These are phyloP conservation scores for Zosterops lateralis DNA, from an alignment of 2,113 vertebrate species.

Conservation along the genomic window DNA sequence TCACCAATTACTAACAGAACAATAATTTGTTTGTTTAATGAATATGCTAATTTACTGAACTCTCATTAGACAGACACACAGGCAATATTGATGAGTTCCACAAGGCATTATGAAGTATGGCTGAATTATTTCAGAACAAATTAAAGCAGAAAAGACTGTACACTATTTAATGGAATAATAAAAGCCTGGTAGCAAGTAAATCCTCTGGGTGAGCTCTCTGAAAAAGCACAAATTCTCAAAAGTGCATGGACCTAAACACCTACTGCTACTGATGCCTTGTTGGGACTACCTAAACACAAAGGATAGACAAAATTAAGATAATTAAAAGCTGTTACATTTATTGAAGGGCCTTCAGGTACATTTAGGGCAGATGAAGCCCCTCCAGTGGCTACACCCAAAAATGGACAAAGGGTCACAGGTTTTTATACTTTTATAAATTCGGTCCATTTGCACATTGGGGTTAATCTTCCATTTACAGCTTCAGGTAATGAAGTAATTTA, in stretches of 20 bases:
- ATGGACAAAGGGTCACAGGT: fast-evolving
- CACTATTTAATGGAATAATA: not conserved
- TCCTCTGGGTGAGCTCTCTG: not conserved
- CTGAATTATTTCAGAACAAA: conserved; percentile 23
- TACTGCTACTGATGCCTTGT: not conserved
- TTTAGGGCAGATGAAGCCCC: not conserved
- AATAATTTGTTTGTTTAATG: conserved; percentile 14
- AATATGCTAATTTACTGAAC: conserved; percentile 24
- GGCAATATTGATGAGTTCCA: conserved; percentile 5
- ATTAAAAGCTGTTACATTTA: not conserved
- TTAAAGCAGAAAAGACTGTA: not conserved
- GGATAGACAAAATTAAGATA: not conserved
- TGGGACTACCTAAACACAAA: not conserved
- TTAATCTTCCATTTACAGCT: not conserved
- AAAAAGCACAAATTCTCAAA: not conserved
- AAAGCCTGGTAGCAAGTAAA: not conserved
- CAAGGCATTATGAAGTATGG: not conserved
- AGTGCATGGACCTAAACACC: not conserved
- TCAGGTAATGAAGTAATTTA: not conserved
- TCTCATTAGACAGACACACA: not conserved
- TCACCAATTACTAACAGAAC: not conserved
- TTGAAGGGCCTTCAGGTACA: not conserved
- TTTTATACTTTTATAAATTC: not conserved
- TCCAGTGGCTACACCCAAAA: not conserved
- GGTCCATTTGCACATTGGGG: not conserved